Percentiles rank a stretch among this genome's conserved stretches.
phyloP scores from a whole-genome alignment of 2,113 vertebrate genomes.

The Brachionichthys hirsutus region DNA sequence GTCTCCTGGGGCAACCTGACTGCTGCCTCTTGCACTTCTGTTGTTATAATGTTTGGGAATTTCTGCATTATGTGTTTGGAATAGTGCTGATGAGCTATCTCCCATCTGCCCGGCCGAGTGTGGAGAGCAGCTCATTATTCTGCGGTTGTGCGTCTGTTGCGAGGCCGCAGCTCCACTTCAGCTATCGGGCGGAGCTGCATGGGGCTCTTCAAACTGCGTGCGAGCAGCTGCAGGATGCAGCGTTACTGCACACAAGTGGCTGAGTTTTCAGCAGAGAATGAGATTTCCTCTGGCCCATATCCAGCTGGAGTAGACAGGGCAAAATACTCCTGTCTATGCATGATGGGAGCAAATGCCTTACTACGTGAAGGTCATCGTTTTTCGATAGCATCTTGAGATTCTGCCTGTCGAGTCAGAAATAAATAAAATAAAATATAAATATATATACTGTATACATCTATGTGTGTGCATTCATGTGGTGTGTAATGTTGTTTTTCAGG shows the following conservation, averaged over 20 bases:
- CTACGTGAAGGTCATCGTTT: slow-evolving; percentile 14
- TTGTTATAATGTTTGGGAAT: slow-evolving; percentile 41
- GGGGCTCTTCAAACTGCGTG: slow-evolving; percentile 22
- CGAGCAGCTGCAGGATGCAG: slow-evolving; percentile 42
- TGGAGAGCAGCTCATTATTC: slow-evolving; percentile 60
- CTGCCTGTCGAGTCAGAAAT: neutral
- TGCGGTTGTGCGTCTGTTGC: slow-evolving; percentile 34
- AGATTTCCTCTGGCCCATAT: slow-evolving; percentile 35
- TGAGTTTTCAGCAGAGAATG: slow-evolving; percentile 36
- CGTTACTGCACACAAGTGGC: slow-evolving; percentile 38
- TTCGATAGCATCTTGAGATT: neutral
- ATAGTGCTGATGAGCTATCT: slow-evolving; percentile 56
- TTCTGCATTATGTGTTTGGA: slow-evolving; percentile 38
- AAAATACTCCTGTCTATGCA: slow-evolving; percentile 21
- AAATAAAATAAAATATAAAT: too few relatives aligned
- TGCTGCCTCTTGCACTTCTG: slow-evolving; percentile 17
- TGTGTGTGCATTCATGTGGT: slow-evolving; percentile 15
- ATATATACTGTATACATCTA: too few relatives aligned
- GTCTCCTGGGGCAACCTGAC: slow-evolving; percentile 23
- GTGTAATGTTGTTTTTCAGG: slow-evolving; percentile 74
- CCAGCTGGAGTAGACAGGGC: slow-evolving; percentile 14
- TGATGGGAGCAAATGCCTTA: slow-evolving; percentile 17
- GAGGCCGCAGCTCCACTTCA: slow-evolving; percentile 26
- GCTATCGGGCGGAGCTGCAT: slow-evolving; percentile 54
- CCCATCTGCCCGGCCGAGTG: slow-evolving; percentile 58